phyloP scores from a whole-genome alignment of 2,888 invertebrate species.

The Lasioglossum lativentre region DNA sequence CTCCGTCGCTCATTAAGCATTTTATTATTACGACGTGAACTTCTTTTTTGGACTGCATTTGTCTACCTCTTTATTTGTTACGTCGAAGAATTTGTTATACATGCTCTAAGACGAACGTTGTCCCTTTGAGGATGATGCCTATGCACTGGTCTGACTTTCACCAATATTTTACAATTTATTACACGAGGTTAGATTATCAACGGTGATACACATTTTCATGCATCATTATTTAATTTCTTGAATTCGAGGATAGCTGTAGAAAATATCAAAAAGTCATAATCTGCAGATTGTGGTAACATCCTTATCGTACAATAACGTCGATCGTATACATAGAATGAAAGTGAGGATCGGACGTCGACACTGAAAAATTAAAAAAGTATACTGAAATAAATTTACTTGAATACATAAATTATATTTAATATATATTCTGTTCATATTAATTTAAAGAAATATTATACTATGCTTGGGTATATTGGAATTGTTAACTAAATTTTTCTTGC shows the following conservation, averaged over 20 bases:
- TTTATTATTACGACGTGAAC: constrained; percentile 24
- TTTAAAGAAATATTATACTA: background rate
- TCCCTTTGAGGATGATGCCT: background rate
- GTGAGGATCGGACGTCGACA: too few relatives aligned
- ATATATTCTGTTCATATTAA: background rate
- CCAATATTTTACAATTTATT: background rate
- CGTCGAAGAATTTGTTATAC: too few relatives aligned
- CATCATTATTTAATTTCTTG: background rate
- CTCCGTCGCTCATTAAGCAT: constrained; percentile 32
- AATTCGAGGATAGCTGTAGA: background rate
- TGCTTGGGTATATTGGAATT: background rate
- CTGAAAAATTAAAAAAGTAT: too few relatives aligned
- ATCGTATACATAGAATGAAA: too few relatives aligned
- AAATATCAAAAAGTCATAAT: background rate
- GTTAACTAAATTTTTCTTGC: background rate
- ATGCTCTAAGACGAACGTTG: background rate
- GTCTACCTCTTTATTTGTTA: background rate
- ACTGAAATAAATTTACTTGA: too few relatives aligned
- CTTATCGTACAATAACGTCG: too few relatives aligned
- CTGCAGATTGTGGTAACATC: too few relatives aligned
- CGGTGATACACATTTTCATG: too few relatives aligned
- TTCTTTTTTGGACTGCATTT: background rate
- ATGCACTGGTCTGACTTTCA: too few relatives aligned
- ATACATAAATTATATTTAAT: background rate
- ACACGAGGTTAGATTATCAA: too few relatives aligned